Conservation (phyloP, 2,113 vertebrate genomes). For the Enhydra lutris region DNA sequence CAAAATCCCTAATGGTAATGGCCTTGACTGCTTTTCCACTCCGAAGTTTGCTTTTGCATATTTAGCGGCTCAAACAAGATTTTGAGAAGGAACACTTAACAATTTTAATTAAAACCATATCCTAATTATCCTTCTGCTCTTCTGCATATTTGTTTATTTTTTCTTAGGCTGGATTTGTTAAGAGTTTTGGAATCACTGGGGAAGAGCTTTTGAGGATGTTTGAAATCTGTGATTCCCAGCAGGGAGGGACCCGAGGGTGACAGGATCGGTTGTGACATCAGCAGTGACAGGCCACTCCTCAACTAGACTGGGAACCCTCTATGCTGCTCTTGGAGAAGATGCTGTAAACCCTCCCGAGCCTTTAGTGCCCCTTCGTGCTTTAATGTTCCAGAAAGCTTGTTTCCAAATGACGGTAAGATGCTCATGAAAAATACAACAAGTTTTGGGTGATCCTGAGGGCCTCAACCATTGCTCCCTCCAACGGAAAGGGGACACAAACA, state of each 20-base stretch:
- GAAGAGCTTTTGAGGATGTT: conserved; percentile 43
- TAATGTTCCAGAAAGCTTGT: background rate
- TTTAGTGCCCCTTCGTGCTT: background rate
- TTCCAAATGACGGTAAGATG: background rate
- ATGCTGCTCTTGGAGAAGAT: background rate
- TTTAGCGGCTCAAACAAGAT: conserved; percentile 47
- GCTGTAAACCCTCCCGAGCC: background rate
- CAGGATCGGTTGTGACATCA: background rate
- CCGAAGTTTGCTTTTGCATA: background rate
- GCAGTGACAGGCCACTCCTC: background rate
- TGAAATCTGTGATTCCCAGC: conserved; percentile 43
- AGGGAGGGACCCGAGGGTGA: background rate
- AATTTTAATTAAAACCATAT: conserved; percentile 64
- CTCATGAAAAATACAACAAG: background rate
- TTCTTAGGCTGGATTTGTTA: conserved; percentile 55
- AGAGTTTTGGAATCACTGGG: conserved; percentile 54
- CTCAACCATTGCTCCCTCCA: background rate
- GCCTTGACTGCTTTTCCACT: background rate
- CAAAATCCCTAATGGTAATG: background rate
- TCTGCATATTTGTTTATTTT: conserved; percentile 58
- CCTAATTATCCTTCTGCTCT: conserved; percentile 38
- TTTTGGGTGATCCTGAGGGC: background rate
- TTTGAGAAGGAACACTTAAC: conserved; percentile 54
- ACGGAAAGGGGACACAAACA: background rate
- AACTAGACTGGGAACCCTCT: background rate